A percentile compares a stretch with the other conserved stretches of the same genome.
Conservation (phyloP, 2,888 invertebrate species). For the Poecilobothrus nobilitatus region DNA sequence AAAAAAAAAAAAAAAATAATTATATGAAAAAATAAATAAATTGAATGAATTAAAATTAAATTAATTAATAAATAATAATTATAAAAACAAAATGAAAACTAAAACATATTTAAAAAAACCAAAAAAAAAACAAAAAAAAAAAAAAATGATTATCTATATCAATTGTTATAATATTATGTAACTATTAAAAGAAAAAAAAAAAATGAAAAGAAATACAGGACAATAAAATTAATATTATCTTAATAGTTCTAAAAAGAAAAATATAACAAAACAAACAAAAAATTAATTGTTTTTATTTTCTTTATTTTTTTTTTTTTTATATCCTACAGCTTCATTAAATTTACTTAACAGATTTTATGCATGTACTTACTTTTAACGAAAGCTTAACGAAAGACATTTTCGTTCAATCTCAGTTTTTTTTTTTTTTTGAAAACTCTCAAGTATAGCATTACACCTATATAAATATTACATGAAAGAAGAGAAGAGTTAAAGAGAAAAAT, state of each 20-base stretch:
- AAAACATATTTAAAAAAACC: not conserved
- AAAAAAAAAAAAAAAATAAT: not conserved
- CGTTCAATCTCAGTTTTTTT: too few species aligned
- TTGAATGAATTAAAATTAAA: not conserved
- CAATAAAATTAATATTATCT: slow-evolving; percentile 10
- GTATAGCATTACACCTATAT: too few species aligned
- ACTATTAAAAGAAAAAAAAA: not conserved
- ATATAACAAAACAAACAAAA: slow-evolving; percentile 7
- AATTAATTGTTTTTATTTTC: not conserved
- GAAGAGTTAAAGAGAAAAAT: too few species aligned
- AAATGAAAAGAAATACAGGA: slow-evolving; percentile 9
- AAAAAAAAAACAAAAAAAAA: not conserved
- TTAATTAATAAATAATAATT: not conserved
- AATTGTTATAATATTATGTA: slow-evolving; percentile 6
- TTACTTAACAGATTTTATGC: too few species aligned
- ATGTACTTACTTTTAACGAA: too few species aligned
- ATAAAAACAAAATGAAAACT: not conserved
- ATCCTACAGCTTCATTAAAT: too few species aligned
- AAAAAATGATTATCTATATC: slow-evolving; percentile 6
- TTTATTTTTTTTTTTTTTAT: too few species aligned
- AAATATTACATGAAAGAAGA: too few species aligned
- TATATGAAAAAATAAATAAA: not conserved
- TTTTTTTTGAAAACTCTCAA: too few species aligned
- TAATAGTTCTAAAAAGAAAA: slow-evolving; percentile 9
- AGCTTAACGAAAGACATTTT: too few species aligned